Conservation (phyloP, 2,888 invertebrate genomes). For the Cheilosia variabilis region DNA sequence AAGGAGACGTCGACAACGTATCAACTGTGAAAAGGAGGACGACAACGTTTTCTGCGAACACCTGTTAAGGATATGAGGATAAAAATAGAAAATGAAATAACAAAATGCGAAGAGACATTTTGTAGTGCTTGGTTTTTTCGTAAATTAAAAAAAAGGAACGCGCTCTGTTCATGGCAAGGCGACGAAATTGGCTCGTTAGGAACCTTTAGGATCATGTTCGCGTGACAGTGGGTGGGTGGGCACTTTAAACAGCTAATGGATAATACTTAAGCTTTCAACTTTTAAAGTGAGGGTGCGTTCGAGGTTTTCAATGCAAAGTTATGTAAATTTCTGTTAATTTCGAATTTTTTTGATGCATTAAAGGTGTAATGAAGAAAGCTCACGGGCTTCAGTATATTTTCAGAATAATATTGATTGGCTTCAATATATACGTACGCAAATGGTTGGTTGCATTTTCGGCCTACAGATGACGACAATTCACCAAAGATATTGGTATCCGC, state of each 20-base stretch:
- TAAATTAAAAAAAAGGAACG: background rate
- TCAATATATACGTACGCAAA: no score
- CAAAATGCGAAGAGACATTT: constrained; percentile 1
- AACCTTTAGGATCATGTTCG: background rate
- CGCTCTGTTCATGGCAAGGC: no score
- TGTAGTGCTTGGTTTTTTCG: constrained; percentile 1
- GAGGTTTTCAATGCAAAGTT: no score
- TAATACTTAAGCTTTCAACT: background rate
- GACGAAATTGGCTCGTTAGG: constrained; percentile 26
- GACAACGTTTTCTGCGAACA: constrained; percentile 6
- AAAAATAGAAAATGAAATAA: constrained; percentile 33
- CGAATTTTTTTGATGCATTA: no score
- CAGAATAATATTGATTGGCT: no score
- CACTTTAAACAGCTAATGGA: constrained; percentile 3
- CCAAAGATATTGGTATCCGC: no score
- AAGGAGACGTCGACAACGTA: background rate
- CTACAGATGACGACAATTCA: no score
- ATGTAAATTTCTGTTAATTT: no score
- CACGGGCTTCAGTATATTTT: no score
- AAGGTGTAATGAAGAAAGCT: no score
- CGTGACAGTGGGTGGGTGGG: background rate
- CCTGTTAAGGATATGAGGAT: constrained; percentile 32
- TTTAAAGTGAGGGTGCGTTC: background rate
- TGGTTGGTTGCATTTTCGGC: no score
- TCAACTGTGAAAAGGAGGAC: background rate